Conservation (phyloP, 2,113 vertebrate genomes). For the Sylvia atricapilla region DNA sequence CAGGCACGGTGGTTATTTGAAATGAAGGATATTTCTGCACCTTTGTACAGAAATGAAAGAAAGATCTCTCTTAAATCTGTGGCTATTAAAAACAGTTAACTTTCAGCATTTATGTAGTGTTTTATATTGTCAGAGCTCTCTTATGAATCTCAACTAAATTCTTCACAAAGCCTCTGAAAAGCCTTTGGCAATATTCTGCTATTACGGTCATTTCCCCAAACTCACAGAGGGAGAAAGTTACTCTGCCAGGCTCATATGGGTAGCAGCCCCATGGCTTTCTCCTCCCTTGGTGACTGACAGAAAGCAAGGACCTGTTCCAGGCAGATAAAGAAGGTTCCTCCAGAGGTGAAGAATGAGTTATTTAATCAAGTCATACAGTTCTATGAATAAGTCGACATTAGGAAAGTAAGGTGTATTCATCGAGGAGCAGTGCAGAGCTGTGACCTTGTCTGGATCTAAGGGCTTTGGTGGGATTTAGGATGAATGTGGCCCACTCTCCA, state of each 20-base stretch:
- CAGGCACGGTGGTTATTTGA: constrained; percentile 25
- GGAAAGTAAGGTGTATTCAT: neutral
- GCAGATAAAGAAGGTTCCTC: neutral
- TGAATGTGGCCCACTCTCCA: neutral
- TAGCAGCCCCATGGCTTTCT: neutral
- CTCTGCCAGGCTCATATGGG: neutral
- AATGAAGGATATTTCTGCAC: constrained; percentile 28
- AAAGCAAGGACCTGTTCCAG: neutral
- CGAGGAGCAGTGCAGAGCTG: neutral
- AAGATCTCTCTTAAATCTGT: constrained; percentile 5
- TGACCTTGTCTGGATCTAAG: neutral
- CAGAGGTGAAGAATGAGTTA: neutral
- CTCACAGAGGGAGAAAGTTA: neutral
- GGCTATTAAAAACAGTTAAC: constrained; percentile 16
- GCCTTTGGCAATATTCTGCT: neutral
- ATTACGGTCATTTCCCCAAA: neutral
- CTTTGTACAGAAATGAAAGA: neutral
- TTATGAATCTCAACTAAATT: constrained; percentile 5
- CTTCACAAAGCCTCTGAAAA: neutral
- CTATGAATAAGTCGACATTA: neutral
- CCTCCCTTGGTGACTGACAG: neutral
- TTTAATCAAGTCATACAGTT: neutral
- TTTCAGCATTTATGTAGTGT: neutral
- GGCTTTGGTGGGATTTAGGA: neutral
- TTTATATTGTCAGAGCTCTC: constrained; percentile 11